Percentiles rank a stretch among this genome's conserved stretches.
Conservation (phyloP, 2,888 invertebrate species). For the Gymnosoma rotundatum region DNA sequence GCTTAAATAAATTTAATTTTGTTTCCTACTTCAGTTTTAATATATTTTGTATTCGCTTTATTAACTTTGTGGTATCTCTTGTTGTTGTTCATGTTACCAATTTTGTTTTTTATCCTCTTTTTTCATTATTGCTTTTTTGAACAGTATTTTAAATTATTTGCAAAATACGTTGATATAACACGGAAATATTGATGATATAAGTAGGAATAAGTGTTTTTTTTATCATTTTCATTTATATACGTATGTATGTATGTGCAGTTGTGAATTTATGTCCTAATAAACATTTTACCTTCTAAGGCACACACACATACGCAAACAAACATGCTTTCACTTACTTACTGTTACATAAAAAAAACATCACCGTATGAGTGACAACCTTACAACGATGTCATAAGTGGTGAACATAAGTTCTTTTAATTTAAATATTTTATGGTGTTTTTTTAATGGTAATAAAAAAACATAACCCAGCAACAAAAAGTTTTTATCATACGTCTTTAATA, state of each 20-base stretch:
- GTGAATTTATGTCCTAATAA: conserved; percentile 6
- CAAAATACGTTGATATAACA: conserved; percentile 74
- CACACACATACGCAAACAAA: background rate
- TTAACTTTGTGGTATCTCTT: too few species aligned
- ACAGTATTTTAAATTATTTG: conserved; percentile 58
- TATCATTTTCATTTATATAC: background rate
- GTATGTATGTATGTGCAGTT: background rate
- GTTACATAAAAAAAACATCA: conserved; percentile 22
- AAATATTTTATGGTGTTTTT: conserved; percentile 76
- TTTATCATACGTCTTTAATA: background rate
- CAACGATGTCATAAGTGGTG: conserved; percentile 75
- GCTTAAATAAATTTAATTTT: too few species aligned
- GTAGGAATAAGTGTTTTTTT: background rate
- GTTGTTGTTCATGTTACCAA: background rate
- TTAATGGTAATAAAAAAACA: conserved; percentile 11
- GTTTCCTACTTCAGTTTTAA: too few species aligned
- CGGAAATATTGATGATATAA: conserved; percentile 70
- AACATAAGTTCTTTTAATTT: conserved; percentile 79
- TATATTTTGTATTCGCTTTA: too few species aligned
- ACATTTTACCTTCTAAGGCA: background rate
- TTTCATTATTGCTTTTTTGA: conserved; percentile 9
- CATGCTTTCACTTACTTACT: conserved; percentile 22
- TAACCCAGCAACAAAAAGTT: conserved; percentile 25
- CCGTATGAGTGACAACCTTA: conserved; percentile 28
- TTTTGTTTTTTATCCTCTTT: conserved; percentile 15